Evolutionary conservation across 2,113 vertebrate species (phyloP), one percentile per base, ranked within the genome.

Genomic region (Chiloscyllium plagiosum): DNA sequence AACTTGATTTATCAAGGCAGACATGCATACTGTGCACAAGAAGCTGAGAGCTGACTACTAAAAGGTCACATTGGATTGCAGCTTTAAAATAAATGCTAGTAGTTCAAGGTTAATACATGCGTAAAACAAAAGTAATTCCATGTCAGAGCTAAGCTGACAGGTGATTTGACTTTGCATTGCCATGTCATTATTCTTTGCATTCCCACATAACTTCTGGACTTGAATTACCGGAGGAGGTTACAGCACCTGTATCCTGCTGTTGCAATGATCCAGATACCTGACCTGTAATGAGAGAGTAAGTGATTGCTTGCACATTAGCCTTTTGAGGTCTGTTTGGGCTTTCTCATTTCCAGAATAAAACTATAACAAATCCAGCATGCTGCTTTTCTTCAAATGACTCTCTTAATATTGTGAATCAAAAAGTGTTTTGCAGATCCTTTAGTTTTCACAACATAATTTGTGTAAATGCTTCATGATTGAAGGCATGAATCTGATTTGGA

Each of bases 41-140:
- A 24, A 93, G 37, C 61, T 37, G 65, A n/a, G n/a, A 93, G 87
- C 87, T 90, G 56, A 90, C 87, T 90, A 19, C 4, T 26, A 37
- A 66, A 93, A 93, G 29, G 61, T 93, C 33, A 93, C 61, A 22
- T 93, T 66, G 89, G 96, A 96, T 96, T 96, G 97, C 97, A 98
- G 97, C 97, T 97, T 97, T 98, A 98, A 98, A 98, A 98, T 97
- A 98, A 98, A 97, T 98, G 97, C 97, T 98, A 97, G 98, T 97
- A 97, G 98, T 98, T 98, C 98, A 98, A 98, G 98, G 98, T 98
- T 98, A 98, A 98, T 98, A 98, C 97, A 98, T 98, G 98, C 97
- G 98, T 98, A 98, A 98, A 98, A 96, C 98, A 98, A 98, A 98
- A 98, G 97, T 98, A 98, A 98, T 98, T 98, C 97, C 33, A 69